phyloP scores from a whole-genome alignment of 2,113 vertebrate species.

The Chaetodon trifascialis region DNA sequence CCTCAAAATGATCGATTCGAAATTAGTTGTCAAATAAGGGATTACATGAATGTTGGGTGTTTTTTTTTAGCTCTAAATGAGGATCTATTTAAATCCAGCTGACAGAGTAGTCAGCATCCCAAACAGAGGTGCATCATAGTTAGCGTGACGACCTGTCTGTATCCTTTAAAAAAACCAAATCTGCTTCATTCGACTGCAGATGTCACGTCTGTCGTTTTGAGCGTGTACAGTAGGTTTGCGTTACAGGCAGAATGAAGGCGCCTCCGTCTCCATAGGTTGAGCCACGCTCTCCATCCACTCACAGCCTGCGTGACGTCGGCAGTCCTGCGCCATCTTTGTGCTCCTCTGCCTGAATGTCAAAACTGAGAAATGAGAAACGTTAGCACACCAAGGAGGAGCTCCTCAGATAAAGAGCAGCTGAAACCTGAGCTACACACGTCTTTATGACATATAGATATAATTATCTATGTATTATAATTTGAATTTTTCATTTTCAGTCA shows the following conservation, averaged over 20 bases:
- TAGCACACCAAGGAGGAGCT: constrained; percentile 2
- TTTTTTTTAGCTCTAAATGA: not conserved
- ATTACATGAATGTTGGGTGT: not conserved
- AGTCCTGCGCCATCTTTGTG: constrained; percentile 57
- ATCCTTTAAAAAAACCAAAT: constrained; percentile 7
- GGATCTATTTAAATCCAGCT: not conserved
- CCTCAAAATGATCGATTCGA: not conserved
- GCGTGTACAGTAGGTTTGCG: constrained; percentile 6
- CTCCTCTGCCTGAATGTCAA: constrained; percentile 48
- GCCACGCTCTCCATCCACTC: constrained; percentile 32
- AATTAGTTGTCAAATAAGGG: not conserved
- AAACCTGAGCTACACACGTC: not conserved
- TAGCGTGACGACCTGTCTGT: not conserved
- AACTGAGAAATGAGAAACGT: constrained; percentile 12
- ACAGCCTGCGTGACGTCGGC: constrained; percentile 40
- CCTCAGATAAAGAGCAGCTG: constrained; percentile 7
- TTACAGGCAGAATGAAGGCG: constrained; percentile 9
- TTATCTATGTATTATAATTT: not conserved
- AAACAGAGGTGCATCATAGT: not conserved
- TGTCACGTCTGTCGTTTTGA: not conserved
- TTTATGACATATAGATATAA: not conserved
- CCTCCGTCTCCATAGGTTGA: constrained; percentile 19
- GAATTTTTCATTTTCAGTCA: too few species aligned
- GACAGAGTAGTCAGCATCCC: not conserved
- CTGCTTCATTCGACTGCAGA: constrained; percentile 11